phyloP scores from a whole-genome alignment of 2,113 vertebrate genomes.

The Boleophthalmus pectinirostris region DNA sequence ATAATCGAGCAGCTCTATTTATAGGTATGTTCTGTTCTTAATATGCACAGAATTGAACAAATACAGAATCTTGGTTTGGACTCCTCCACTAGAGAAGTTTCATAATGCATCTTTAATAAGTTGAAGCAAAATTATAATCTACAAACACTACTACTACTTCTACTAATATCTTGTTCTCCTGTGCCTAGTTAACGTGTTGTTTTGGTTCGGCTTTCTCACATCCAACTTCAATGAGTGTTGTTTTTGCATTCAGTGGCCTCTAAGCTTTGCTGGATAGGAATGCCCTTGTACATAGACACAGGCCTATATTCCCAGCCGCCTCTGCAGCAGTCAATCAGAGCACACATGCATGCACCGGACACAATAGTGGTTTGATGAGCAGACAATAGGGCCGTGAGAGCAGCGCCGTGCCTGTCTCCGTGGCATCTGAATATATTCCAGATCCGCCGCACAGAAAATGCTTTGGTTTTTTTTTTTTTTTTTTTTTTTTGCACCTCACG shows the following conservation, averaged over 20 bases:
- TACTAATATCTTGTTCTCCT: neutral
- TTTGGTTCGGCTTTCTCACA: slow-evolving; percentile 5
- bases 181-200: neutral
- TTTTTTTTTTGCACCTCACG: slow-evolving; percentile 4
- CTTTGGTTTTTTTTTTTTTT: slow-evolving; percentile 15
- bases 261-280: slow-evolving; percentile 1
- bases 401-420: slow-evolving; percentile 57
- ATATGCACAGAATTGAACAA: no score
- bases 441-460: slow-evolving; percentile 17
- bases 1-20: no score
- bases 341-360: slow-evolving; percentile 43
- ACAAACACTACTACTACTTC: neutral
- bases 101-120: no score
- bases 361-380: slow-evolving; percentile 51
- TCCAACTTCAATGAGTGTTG: slow-evolving; percentile 11
- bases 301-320: slow-evolving; percentile 23
- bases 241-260: neutral
- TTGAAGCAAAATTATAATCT: neutral
- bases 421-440: slow-evolving; percentile 43
- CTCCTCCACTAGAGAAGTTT: no score
- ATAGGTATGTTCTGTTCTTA: no score
- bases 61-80: no score
- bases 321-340: slow-evolving; percentile 37
- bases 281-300: slow-evolving; percentile 27
- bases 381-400: slow-evolving; percentile 58